These are phyloP conservation scores for Lycaena phlaeas DNA, from an alignment of 2,888 invertebrate species.

Conservation along the genomic window DNA sequence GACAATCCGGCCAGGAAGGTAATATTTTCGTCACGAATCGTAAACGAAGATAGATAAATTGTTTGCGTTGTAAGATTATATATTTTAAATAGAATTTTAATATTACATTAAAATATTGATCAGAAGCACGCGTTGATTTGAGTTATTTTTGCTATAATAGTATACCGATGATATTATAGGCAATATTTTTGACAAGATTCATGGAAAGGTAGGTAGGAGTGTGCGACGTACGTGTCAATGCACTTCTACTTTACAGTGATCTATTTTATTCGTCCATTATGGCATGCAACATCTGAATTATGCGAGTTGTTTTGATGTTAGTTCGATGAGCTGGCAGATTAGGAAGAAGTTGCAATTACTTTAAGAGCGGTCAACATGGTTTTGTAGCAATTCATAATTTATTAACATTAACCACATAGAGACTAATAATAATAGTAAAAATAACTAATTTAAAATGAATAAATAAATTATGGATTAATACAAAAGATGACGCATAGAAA, in stretches of 20 bases:
- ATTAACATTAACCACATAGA: not conserved
- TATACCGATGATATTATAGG: slow-evolving; percentile 30
- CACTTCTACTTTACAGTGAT: slow-evolving; percentile 9
- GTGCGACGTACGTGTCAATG: not conserved
- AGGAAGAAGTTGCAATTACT: not conserved
- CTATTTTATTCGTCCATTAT: slow-evolving; percentile 11
- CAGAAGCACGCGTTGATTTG: slow-evolving; percentile 41
- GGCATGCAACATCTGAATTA: slow-evolving; percentile 5
- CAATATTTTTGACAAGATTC: slow-evolving; percentile 9
- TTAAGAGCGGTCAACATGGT: not conserved
- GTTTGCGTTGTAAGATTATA: slow-evolving; percentile 34
- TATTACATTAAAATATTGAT: slow-evolving; percentile 33
- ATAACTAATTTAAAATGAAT: not conserved
- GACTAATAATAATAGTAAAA: no score
- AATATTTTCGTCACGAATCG: slow-evolving; percentile 37
- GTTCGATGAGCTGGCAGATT: not conserved
- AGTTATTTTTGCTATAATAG: slow-evolving; percentile 49
- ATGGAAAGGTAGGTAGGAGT: slow-evolving; percentile 5
- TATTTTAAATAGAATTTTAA: slow-evolving; percentile 55
- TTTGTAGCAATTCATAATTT: slow-evolving; percentile 5
- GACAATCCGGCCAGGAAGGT: slow-evolving; percentile 54
- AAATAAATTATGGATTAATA: slow-evolving; percentile 4
- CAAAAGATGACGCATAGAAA: slow-evolving; percentile 3
- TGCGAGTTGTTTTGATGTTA: slow-evolving; percentile 8
- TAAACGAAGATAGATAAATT: slow-evolving; percentile 23